Conservation (phyloP, 2,113 vertebrate genomes). For the Trinectes maculatus region DNA sequence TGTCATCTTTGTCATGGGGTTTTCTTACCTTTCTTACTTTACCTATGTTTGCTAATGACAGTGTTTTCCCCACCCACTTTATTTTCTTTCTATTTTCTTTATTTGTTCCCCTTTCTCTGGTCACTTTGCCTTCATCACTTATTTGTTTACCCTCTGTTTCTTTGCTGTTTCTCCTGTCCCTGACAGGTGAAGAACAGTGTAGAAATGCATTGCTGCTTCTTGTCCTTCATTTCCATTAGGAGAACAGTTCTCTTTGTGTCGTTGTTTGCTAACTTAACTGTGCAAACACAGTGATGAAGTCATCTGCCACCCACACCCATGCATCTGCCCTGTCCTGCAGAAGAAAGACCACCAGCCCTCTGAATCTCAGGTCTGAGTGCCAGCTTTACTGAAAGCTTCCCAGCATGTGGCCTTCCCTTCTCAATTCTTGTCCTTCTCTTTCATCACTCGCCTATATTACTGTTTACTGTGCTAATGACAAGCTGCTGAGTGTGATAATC, state of each 20-base stretch:
- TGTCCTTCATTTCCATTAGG: neutral
- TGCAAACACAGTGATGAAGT: constrained; percentile 62
- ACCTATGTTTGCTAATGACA: neutral
- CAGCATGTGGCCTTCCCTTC: constrained; percentile 26
- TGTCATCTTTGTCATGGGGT: neutral
- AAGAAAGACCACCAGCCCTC: constrained; percentile 6
- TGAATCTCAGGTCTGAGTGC: neutral
- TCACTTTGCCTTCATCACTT: neutral
- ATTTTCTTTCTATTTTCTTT: neutral
- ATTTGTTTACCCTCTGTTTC: neutral
- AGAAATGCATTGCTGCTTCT: constrained; percentile 8
- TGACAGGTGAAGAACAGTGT: too few species aligned
- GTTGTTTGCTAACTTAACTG: constrained; percentile 33
- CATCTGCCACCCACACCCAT: constrained; percentile 45
- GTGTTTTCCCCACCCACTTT: neutral
- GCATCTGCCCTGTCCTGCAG: constrained; percentile 16
- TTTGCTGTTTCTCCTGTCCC: neutral
- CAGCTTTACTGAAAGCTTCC: constrained; percentile 15
- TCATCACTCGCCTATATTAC: constrained; percentile 28
- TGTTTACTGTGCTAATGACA: constrained; percentile 61
- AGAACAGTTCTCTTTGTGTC: constrained; percentile 46
- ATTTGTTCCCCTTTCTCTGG: neutral
- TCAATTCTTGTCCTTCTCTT: constrained; percentile 36
- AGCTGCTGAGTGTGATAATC: constrained; percentile 70
- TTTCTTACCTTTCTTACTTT: constrained; percentile 20